These are phyloP conservation scores for Uropsilus gracilis DNA, from an alignment of 2,113 vertebrate species.

Conservation along the genomic window DNA sequence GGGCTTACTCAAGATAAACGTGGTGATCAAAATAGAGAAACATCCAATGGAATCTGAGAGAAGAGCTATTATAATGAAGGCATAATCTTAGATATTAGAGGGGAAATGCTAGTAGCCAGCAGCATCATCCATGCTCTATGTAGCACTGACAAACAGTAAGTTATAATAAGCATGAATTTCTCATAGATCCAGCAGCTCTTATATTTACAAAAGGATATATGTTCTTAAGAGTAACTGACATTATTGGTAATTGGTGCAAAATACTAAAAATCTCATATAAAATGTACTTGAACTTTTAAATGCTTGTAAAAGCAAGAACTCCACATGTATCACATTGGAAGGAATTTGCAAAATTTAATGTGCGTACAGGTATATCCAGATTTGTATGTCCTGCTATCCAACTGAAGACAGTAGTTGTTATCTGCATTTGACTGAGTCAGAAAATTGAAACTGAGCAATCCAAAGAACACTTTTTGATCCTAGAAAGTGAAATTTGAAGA, in stretches of 20 bases:
- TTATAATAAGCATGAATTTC: neutral
- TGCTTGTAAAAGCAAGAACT: neutral
- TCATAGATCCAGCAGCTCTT: neutral
- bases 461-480: slow-evolving; percentile 22
- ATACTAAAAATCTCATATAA: slow-evolving; percentile 24
- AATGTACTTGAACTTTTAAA: neutral
- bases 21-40: neutral
- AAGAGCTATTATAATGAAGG: neutral
- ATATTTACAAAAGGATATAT: neutral
- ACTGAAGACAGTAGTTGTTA: neutral
- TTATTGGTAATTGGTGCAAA: neutral
- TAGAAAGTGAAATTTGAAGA: neutral
- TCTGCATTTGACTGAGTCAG: neutral
- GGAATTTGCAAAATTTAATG: neutral
- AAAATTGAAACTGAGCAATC: neutral
- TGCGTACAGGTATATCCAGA: slow-evolving; percentile 11
- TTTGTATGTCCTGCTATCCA: neutral
- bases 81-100: neutral
- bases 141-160: neutral
- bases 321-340: neutral
- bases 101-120: neutral
- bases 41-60: neutral
- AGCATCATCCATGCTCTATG: neutral
- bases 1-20: neutral
- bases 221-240: neutral